phyloP scores from a whole-genome alignment of 2,797 vertebrate species.

The Sphenodon punctatus region DNA sequence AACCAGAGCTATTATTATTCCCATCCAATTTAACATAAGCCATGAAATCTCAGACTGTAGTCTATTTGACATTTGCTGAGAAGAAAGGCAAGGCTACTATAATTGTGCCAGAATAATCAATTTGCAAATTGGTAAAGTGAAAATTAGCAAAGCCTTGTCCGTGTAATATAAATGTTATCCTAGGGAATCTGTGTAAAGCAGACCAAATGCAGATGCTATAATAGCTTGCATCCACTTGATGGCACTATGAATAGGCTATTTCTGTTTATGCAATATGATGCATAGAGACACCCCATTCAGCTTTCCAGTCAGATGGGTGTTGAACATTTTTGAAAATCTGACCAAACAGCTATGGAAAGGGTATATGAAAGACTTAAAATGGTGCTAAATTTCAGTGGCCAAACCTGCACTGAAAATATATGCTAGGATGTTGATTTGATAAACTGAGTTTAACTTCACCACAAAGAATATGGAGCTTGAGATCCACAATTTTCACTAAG shows the following conservation, averaged over 20 bases:
- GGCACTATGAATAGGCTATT: slow-evolving; percentile 30
- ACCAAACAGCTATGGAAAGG: background rate
- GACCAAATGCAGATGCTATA: background rate
- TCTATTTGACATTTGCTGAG: background rate
- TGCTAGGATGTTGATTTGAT: too few species aligned
- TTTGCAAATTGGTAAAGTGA: accelerated
- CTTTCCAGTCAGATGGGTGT: accelerated
- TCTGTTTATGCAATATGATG: accelerated
- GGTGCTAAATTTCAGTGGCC: too few species aligned
- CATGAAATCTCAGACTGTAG: background rate
- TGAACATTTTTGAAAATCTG: background rate
- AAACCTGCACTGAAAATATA: too few species aligned
- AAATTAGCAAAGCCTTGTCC: accelerated
- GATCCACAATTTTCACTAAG: too few species aligned
- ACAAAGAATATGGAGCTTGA: too few species aligned
- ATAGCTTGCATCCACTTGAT: slow-evolving; percentile 21
- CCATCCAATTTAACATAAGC: too few species aligned
- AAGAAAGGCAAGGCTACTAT: background rate
- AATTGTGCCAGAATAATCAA: background rate
- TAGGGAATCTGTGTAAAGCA: accelerated
- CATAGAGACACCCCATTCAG: accelerated
- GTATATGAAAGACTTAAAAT: too few species aligned
- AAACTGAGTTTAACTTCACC: too few species aligned
- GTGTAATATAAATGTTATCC: accelerated
- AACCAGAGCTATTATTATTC: too few species aligned